phyloP scores from a whole-genome alignment of 2,113 vertebrate genomes.

The Pelvicachromis taeniatus region DNA sequence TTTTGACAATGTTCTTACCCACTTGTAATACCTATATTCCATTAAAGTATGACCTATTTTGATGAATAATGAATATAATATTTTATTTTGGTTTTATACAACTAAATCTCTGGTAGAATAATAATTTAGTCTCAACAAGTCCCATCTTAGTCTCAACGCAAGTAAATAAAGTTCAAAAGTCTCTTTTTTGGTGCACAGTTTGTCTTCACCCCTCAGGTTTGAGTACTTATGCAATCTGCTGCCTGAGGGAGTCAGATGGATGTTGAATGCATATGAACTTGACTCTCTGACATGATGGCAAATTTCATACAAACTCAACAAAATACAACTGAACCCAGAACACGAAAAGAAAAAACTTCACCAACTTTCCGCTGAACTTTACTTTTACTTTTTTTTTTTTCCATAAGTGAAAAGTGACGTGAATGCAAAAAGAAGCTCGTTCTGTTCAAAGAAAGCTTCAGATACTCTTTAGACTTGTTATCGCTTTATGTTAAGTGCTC shows the following conservation, averaged over 20 bases:
- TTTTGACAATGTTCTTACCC: too few relatives aligned
- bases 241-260: slow-evolving; percentile 42
- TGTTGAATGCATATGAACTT: slow-evolving; percentile 34
- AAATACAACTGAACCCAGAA: not conserved
- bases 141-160: not conserved
- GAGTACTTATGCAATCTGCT: slow-evolving; percentile 18
- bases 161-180: slow-evolving; percentile 13
- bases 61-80: too few relatives aligned
- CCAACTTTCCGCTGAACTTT: slow-evolving; percentile 8
- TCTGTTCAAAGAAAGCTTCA: not conserved
- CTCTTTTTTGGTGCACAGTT: not conserved
- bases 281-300: slow-evolving; percentile 30
- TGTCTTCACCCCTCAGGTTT: slow-evolving; percentile 3
- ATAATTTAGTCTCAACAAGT: too few relatives aligned
- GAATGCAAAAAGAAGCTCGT: not conserved
- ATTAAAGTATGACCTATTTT: too few relatives aligned
- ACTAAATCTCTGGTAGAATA: too few relatives aligned
- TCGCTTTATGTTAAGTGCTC: not conserved
- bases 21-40: too few relatives aligned
- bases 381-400: not conserved
- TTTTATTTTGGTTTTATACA: too few relatives aligned
- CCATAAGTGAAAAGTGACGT: not conserved
- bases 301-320: slow-evolving; percentile 10
- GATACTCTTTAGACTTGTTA: not conserved
- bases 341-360: not conserved